These are phyloP conservation scores for Nebria brevicollis DNA, from an alignment of 2,888 invertebrate species.

Conservation along the genomic window DNA sequence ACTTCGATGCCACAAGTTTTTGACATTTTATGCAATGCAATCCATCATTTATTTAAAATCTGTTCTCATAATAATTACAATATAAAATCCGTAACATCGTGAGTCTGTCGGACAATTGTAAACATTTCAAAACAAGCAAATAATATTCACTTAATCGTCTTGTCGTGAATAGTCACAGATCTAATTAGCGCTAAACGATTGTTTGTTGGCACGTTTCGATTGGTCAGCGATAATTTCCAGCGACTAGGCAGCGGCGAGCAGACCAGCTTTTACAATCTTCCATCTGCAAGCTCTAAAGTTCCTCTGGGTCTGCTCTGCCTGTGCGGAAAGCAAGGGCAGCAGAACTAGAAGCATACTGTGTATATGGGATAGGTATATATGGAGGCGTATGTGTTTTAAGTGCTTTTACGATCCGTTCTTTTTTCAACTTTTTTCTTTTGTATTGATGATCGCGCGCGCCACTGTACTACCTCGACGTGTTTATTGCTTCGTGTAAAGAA, in stretches of 20 bases:
- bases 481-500: slow-evolving; percentile 5
- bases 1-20: no score
- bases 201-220: slow-evolving; percentile 29
- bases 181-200: slow-evolving; percentile 33
- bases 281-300: not conserved
- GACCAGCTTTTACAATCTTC: not conserved
- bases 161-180: slow-evolving; percentile 22
- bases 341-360: slow-evolving; percentile 7
- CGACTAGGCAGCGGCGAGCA: slow-evolving; percentile 8
- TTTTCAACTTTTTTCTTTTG: slow-evolving; percentile 20
- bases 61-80: no score
- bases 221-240: slow-evolving; percentile 16
- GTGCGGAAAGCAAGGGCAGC: not conserved
- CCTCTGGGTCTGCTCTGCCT: not conserved
- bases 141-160: slow-evolving; percentile 18
- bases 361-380: not conserved
- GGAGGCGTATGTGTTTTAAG: not conserved
- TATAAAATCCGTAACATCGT: not conserved
- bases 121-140: not conserved
- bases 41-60: no score
- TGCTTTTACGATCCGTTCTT: slow-evolving; percentile 2
- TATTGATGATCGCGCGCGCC: slow-evolving; percentile 3
- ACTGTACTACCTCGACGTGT: slow-evolving; percentile 19
- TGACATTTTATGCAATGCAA: no score
- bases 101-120: not conserved